A percentile compares a stretch with the other conserved stretches of the same genome.
Conservation (phyloP, 2,113 vertebrate species). For the Indicator maculatus region DNA sequence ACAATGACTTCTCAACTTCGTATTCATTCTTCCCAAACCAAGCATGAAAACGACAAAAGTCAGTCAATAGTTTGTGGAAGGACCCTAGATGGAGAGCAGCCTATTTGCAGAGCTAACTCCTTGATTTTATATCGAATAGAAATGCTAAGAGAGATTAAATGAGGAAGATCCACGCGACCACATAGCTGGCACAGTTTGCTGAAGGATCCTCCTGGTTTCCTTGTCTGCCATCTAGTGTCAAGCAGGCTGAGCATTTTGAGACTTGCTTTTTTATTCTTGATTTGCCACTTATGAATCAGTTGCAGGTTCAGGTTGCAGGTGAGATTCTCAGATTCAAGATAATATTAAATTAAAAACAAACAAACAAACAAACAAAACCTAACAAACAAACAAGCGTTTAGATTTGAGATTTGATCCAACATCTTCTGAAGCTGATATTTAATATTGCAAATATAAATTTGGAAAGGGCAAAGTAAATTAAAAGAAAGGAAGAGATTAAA, state of each 20-base stretch:
- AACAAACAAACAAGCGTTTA: no score
- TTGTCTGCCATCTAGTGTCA: slow-evolving; percentile 62
- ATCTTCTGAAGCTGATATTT: background rate
- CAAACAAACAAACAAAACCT: no score
- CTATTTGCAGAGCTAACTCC: background rate
- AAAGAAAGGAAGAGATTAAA: background rate
- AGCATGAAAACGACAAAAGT: background rate
- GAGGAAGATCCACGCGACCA: background rate
- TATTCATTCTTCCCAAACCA: background rate
- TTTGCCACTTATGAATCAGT: background rate
- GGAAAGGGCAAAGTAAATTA: background rate
- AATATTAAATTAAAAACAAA: background rate
- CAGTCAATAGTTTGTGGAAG: background rate
- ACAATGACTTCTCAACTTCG: background rate
- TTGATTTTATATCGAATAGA: background rate
- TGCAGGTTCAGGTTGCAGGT: background rate
- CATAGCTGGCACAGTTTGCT: background rate
- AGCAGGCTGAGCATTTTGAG: background rate
- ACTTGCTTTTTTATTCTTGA: background rate
- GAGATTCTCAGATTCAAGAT: background rate
- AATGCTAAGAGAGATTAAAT: background rate
- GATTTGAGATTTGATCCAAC: background rate
- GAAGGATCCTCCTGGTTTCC: background rate
- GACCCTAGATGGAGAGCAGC: background rate
- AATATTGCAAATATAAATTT: background rate